Conservation (phyloP, 2,113 vertebrate species). For the Casuarius casuarius region DNA sequence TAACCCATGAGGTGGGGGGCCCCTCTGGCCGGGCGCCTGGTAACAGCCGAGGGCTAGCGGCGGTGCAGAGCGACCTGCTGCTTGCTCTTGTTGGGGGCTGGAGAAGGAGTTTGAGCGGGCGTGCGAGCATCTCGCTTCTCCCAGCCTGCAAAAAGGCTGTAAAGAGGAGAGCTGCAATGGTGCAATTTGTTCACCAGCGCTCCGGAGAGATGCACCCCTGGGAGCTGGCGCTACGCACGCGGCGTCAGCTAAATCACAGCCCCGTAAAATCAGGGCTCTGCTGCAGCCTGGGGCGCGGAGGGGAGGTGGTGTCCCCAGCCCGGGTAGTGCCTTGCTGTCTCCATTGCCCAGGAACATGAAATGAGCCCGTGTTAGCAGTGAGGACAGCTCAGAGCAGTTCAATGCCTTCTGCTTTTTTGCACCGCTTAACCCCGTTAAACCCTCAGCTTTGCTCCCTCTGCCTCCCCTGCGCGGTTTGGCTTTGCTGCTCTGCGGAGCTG, state of each 20-base stretch:
- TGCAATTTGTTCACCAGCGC: not conserved
- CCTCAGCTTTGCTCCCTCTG: not conserved
- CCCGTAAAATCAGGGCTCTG: not conserved
- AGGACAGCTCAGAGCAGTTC: not conserved
- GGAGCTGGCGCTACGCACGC: not conserved
- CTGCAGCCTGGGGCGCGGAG: rapidly evolving
- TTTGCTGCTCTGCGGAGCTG: not conserved
- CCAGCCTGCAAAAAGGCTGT: not conserved
- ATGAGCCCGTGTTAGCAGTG: rapidly evolving
- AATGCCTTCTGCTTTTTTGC: not conserved
- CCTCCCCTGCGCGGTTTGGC: not conserved
- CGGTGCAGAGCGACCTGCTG: not conserved
- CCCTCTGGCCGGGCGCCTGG: not conserved
- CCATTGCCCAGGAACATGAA: rapidly evolving
- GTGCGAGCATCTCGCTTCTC: not conserved
- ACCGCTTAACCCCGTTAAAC: not conserved
- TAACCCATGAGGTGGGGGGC: not conserved
- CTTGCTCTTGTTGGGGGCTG: not conserved
- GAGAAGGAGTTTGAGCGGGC: not conserved
- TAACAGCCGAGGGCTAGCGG: not conserved
- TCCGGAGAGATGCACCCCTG: not conserved
- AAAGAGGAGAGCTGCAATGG: not conserved
- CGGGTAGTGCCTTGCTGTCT: rapidly evolving
- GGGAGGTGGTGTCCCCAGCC: not conserved
- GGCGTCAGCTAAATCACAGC: not conserved